Evolutionary conservation across 1,140 invertebrate genomes (phyloP).

Genomic region (Aphelenchoides fujianensis): DNA sequence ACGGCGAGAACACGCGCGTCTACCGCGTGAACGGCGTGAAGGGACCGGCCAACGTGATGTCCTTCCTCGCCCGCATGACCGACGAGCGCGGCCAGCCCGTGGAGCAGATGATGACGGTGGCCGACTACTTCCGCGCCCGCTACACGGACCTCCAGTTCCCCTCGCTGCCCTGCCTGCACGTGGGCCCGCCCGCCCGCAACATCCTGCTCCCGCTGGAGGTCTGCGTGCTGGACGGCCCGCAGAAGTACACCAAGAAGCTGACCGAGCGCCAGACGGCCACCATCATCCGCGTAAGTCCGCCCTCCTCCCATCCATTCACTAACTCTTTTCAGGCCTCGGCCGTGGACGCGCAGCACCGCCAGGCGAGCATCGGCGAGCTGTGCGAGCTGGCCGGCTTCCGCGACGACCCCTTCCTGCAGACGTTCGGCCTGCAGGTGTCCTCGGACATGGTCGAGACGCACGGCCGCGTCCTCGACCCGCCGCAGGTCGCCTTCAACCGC

Average conservation of each 20-base stretch:
- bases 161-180: constrained; percentile 60
- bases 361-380: constrained; percentile 43
- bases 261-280: constrained; percentile 46
- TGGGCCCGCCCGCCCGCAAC: constrained; percentile 45
- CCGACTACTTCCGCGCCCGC: constrained; percentile 55
- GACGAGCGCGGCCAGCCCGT: not conserved
- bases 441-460: constrained; percentile 98
- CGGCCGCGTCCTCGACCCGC: constrained; percentile 88
- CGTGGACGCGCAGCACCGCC: constrained; percentile 50
- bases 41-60: constrained; percentile 38
- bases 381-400: constrained; percentile 32
- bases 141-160: constrained; percentile 53
- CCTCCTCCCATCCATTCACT: not conserved
- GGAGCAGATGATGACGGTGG: constrained; percentile 42
- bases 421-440: constrained; percentile 77
- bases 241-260: constrained; percentile 57
- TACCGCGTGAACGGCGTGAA: constrained; percentile 51
- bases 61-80: constrained; percentile 19
- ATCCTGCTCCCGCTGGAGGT: constrained; percentile 62
- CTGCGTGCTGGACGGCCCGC: constrained; percentile 56
- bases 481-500: constrained; percentile 82
- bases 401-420: constrained; percentile 46
- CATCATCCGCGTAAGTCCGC: constrained; percentile 42
- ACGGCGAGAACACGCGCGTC: constrained; percentile 39
- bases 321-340: constrained; percentile 43